phyloP scores from a whole-genome alignment of 37 sponge, comb jelly and placozoan species.

The Beroe ovata region DNA sequence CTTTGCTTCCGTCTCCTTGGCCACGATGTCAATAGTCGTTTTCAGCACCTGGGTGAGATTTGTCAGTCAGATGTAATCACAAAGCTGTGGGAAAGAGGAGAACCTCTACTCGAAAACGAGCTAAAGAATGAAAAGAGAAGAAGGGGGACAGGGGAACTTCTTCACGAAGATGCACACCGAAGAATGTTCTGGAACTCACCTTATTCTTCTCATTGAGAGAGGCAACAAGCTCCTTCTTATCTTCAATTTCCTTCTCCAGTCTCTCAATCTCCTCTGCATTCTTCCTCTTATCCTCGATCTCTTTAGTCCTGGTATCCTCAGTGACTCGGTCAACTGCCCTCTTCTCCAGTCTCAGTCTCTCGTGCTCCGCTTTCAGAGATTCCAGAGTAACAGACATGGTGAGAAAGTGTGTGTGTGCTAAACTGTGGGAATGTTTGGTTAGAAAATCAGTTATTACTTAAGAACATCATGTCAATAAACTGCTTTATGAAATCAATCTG shows the following conservation, averaged over 20 bases:
- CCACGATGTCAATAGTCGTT: not conserved
- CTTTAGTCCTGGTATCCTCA: not conserved
- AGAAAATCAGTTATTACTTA: not conserved
- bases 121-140: too few species aligned
- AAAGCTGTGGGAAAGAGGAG: too few species aligned
- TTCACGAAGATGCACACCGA: too few species aligned
- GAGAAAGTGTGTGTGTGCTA: not conserved
- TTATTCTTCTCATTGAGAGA: not conserved
- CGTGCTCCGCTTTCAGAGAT: conserved; percentile 14
- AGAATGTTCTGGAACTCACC: too few species aligned
- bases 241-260: not conserved
- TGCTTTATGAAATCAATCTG: not conserved
- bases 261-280: not conserved
- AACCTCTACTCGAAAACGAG: too few species aligned
- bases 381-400: not conserved
- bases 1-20: not conserved
- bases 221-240: not conserved
- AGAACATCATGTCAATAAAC: not conserved
- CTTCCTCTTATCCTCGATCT: not conserved
- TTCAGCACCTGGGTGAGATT: not conserved
- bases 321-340: not conserved
- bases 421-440: not conserved
- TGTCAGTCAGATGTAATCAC: too few species aligned
- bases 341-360: conserved; percentile 24
- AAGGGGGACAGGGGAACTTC: too few species aligned